Conservation (phyloP, 2,888 invertebrate species). For the Erebia ligea region DNA sequence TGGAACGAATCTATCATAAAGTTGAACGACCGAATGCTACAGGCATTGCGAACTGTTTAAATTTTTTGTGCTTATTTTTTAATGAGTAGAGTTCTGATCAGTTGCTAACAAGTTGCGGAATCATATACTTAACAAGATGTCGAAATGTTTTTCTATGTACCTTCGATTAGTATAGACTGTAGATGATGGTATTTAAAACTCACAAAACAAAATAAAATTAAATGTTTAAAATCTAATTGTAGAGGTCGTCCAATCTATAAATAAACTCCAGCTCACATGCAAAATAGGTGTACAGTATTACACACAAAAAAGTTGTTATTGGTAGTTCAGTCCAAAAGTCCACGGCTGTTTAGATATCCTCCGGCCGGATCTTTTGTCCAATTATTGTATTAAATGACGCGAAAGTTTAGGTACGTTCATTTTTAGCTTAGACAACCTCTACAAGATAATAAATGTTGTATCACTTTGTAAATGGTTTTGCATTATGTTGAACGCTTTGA, state of each 20-base stretch:
- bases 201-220: not conserved
- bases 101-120: not conserved
- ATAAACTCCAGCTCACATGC: too few relatives aligned
- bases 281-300: too few relatives aligned
- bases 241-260: too few relatives aligned
- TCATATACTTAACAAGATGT: not conserved
- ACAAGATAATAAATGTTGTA: not conserved
- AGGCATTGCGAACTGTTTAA: slow-evolving; percentile 3
- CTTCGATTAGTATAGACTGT: not conserved
- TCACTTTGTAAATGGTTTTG: not conserved
- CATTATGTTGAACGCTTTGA: not conserved
- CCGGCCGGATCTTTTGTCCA: too few relatives aligned
- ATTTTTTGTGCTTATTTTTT: slow-evolving; percentile 8
- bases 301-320: too few relatives aligned
- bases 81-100: not conserved
- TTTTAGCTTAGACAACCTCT: not conserved
- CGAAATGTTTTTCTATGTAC: not conserved
- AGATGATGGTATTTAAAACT: not conserved
- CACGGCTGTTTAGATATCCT: too few relatives aligned
- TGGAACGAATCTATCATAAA: slow-evolving; percentile 18
- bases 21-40: slow-evolving; percentile 18
- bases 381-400: too few relatives aligned
- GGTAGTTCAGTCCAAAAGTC: too few relatives aligned
- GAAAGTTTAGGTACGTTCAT: too few relatives aligned
- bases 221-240: not conserved